Conservation (phyloP, 2,888 invertebrate genomes). For the Hesperia comma region DNA sequence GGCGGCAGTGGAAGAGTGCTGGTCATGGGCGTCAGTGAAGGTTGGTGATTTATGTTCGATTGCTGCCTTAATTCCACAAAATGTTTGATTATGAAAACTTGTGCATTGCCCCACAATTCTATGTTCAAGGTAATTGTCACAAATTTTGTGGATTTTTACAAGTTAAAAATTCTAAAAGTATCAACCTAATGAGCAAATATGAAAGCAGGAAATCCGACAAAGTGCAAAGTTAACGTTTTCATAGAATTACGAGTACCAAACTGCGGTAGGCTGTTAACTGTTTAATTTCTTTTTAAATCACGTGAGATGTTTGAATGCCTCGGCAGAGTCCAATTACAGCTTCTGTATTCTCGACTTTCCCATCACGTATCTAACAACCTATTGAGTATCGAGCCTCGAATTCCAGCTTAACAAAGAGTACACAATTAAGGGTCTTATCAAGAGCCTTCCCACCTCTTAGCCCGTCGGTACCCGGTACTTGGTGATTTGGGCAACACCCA, state of each 20-base stretch:
- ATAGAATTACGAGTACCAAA: too few species aligned
- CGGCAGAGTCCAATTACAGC: not conserved
- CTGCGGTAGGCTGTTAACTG: not conserved
- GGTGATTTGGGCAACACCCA: conserved; percentile 70
- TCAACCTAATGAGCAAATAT: too few species aligned
- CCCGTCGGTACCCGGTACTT: conserved; percentile 35
- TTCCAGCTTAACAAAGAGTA: conserved; percentile 54
- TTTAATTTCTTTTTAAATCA: not conserved
- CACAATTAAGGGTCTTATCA: conserved; percentile 59
- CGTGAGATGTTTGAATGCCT: not conserved
- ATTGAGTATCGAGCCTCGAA: conserved; percentile 49
- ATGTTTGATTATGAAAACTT: too few species aligned
- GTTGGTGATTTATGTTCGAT: too few species aligned
- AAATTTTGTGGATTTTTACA: too few species aligned
- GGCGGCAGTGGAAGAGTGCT: too few species aligned
- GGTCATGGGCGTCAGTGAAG: too few species aligned
- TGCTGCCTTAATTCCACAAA: too few species aligned
- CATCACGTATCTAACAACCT: conserved; percentile 49
- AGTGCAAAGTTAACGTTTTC: too few species aligned
- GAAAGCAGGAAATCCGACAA: not conserved
- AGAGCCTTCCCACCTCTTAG: conserved; percentile 58
- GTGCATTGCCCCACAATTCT: too few species aligned
- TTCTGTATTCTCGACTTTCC: conserved; percentile 11
- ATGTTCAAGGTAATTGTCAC: too few species aligned
- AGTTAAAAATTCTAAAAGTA: too few species aligned